Conservation (phyloP, 1,140 invertebrate species). For the Adoxophyes honmai region DNA sequence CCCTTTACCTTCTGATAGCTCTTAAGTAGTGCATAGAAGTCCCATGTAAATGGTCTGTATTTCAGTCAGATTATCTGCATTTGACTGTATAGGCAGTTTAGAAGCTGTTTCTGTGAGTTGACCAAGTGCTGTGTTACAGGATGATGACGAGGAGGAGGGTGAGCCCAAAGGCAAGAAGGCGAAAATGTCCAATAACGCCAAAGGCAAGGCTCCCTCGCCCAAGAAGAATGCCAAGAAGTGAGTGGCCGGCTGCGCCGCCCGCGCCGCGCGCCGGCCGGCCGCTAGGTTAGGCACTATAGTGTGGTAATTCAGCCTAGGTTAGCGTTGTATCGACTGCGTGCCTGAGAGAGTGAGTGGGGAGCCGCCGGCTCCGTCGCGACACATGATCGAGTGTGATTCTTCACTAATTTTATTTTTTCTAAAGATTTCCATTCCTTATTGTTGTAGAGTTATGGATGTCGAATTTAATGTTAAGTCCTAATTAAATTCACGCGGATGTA, state of each 20-base stretch:
- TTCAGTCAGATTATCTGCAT: too few species aligned
- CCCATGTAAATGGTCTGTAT: too few species aligned
- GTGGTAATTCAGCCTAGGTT: constrained; percentile 67
- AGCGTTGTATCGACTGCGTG: constrained; percentile 58
- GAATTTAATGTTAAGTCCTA: constrained; percentile 58
- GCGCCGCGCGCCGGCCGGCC: constrained; percentile 20
- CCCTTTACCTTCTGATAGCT: constrained; percentile 72
- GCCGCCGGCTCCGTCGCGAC: constrained; percentile 25
- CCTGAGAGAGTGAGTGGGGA: constrained; percentile 42
- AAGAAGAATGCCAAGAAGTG: constrained; percentile 78
- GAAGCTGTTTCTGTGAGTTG: too few species aligned
- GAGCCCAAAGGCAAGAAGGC: constrained; percentile 81
- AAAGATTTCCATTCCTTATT: constrained; percentile 70
- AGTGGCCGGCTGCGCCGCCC: constrained; percentile 33
- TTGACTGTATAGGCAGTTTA: too few species aligned
- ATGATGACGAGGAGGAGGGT: constrained; percentile 81
- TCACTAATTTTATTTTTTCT: constrained; percentile 48
- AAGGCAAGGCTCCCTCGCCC: constrained; percentile 75
- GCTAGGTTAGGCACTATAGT: constrained; percentile 54
- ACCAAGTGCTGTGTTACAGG: constrained; percentile 44
- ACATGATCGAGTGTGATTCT: constrained; percentile 47
- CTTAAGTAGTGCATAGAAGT: background rate
- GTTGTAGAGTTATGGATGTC: constrained; percentile 66
- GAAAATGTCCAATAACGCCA: constrained; percentile 81
- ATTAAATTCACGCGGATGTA: constrained; percentile 57